Conservation (phyloP, 2,888 invertebrate species). For the Cheiracanthium punctorium region DNA sequence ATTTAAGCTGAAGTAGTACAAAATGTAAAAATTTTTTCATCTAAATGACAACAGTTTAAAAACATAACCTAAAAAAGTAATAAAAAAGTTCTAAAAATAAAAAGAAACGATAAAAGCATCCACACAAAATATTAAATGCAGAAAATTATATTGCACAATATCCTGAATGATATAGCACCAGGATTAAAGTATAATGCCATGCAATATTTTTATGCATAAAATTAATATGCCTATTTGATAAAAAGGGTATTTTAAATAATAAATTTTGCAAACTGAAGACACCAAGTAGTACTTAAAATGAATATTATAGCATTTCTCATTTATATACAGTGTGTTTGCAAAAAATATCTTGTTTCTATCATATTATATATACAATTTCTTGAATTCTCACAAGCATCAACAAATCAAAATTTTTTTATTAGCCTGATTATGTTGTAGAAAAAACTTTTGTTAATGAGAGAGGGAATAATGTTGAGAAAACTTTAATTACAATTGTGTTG, state of each 20-base stretch:
- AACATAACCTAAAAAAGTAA: neutral
- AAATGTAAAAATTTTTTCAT: neutral
- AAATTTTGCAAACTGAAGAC: neutral
- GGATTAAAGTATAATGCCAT: neutral
- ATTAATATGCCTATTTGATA: no score
- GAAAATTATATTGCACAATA: neutral
- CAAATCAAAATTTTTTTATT: neutral
- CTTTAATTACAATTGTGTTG: no score
- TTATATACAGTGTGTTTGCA: neutral
- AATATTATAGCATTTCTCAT: neutral
- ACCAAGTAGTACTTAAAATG: no score
- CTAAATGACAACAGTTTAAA: no score
- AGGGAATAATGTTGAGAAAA: no score
- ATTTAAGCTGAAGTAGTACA: neutral
- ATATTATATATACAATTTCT: neutral
- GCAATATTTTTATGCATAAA: conserved; percentile 3
- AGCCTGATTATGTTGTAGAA: no score
- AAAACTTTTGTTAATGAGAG: no score
- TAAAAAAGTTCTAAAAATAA: neutral
- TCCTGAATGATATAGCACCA: neutral
- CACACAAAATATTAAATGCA: neutral
- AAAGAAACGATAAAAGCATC: neutral
- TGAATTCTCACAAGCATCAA: neutral
- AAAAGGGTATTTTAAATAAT: no score
- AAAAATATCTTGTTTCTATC: neutral